Base-by-base conservation (phyloP, 2,113 vertebrate genomes). In the Gopherus flavomarginatus region DNA sequence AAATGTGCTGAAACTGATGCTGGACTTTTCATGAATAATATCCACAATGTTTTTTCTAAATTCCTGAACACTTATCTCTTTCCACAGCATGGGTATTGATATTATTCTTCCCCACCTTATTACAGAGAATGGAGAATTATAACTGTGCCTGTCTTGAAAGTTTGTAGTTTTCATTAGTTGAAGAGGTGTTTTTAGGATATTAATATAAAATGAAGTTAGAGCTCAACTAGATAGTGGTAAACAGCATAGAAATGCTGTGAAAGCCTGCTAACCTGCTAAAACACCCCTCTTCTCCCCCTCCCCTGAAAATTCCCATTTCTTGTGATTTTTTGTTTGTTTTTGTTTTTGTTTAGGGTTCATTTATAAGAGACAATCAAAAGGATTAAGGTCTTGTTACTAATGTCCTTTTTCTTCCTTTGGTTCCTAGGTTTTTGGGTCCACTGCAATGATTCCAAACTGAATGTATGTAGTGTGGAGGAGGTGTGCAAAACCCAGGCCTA, bases 401-500 rank as follows among this genome's bases (percentile, higher is more conserved):
- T 72, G 69, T 38, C 54, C 9, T 92, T 24, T 97, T 87, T 98
- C 88, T 94, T 52, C 35, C 83, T 96, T 96, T 95, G 82, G 49
- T 98, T 93, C 91, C 89, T 98, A 99, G 99, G 99, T 97, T 99
- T 99, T 98, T 99, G 99, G 99, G 99, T 99, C 97, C 99, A 99
- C 99, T 99, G 99, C 98, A 99, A 99, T 90, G 99, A 99, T 99
- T 99, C 99, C 96, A 99, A 99, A 98, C 99, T 99, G 99, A 99
- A 99, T 98, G 99, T 99, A 97, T 99, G 99, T 99, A 99, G 99
- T 59, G 99, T 99, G 98, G 99, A 99, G 98, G 99, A 99, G 97
- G 99, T 99, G 98, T 99, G 99, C 98, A 99, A 99, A 98, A 99
- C 99, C 99, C 99, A 99, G 98, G 99, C 99, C 98, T 99, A 99